Conservation (phyloP, 2,113 vertebrate genomes). For the Spermophilus dauricus region DNA sequence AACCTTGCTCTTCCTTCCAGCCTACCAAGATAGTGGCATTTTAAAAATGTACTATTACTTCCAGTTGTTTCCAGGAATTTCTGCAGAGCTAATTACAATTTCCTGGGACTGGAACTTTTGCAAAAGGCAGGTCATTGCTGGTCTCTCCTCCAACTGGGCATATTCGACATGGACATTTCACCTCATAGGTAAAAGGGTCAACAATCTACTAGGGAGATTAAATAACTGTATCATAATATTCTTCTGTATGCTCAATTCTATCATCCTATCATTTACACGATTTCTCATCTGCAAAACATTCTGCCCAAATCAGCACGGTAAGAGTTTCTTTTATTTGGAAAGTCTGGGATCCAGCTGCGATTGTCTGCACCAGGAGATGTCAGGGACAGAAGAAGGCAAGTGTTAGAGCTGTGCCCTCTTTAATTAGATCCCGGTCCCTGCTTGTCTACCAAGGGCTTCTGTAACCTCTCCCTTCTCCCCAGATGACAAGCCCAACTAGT, state of each 20-base stretch:
- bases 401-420: neutral
- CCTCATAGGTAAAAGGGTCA: neutral
- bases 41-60: neutral
- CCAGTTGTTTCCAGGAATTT: constrained; percentile 44
- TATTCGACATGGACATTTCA: neutral
- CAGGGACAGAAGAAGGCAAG: neutral
- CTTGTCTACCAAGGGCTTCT: neutral
- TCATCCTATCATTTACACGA: neutral
- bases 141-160: neutral
- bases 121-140: neutral
- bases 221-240: neutral
- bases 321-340: neutral
- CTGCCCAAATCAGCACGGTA: neutral
- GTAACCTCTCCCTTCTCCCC: neutral
- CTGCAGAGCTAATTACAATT: neutral
- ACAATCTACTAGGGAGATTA: neutral
- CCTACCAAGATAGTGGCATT: neutral
- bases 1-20: neutral
- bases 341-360: neutral
- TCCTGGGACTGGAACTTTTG: no score
- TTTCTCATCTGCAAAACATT: neutral
- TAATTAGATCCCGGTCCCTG: neutral
- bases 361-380: neutral
- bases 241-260: neutral
- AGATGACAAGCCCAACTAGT: neutral